Conservation (phyloP, 2,888 invertebrate species). For the Parthenolecanium corni region DNA sequence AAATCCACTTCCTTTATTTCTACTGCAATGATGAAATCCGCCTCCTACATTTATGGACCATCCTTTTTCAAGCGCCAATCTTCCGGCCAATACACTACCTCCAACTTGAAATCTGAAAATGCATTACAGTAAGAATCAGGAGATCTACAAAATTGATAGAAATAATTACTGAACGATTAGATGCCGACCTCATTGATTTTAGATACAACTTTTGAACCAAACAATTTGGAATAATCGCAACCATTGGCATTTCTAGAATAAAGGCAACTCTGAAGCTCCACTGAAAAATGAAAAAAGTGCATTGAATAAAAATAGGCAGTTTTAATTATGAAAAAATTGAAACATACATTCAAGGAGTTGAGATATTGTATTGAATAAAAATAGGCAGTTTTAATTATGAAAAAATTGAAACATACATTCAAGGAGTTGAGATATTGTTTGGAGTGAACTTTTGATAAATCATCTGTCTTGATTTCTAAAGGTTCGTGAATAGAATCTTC, state of each 20-base stretch:
- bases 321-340: neutral
- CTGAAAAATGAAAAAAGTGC: slow-evolving; percentile 42
- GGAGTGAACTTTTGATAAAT: slow-evolving; percentile 65
- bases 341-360: too few species aligned
- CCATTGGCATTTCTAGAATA: slow-evolving; percentile 64
- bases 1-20: slow-evolving; percentile 67
- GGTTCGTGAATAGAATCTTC: slow-evolving; percentile 55
- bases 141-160: neutral
- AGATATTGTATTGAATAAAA: slow-evolving; percentile 18
- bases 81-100: slow-evolving; percentile 70
- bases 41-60: slow-evolving; percentile 88
- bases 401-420: slow-evolving; percentile 49
- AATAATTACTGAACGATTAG: neutral
- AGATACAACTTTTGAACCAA: slow-evolving; percentile 64
- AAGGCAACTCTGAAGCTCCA: slow-evolving; percentile 68
- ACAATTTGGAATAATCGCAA: slow-evolving; percentile 63
- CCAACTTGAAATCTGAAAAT: slow-evolving; percentile 52
- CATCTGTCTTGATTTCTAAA: slow-evolving; percentile 55
- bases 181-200: slow-evolving; percentile 57
- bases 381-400: neutral
- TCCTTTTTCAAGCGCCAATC: slow-evolving; percentile 65
- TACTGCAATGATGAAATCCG: slow-evolving; percentile 81
- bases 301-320: neutral
- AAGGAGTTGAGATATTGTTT: slow-evolving; percentile 60
- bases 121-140: neutral